phyloP scores from a whole-genome alignment of 1,140 invertebrate species.

The Thrips palmi region DNA sequence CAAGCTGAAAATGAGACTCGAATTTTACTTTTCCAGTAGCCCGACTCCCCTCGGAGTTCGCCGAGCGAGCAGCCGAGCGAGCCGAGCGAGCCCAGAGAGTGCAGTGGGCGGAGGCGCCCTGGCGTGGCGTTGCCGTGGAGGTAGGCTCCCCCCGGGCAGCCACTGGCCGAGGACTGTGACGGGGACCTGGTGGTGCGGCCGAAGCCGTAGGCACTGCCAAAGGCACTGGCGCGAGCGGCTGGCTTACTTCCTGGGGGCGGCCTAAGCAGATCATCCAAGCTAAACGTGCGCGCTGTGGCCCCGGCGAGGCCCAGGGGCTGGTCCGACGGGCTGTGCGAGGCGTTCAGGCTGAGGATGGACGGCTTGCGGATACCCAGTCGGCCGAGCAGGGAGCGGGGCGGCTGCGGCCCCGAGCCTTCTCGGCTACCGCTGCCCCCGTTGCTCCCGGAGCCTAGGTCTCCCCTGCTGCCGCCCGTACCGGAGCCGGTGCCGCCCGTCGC shows the following conservation, averaged over 20 bases:
- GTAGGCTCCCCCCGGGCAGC: no score
- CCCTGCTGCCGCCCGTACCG: slow-evolving; percentile 16
- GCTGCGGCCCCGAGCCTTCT: slow-evolving; percentile 19
- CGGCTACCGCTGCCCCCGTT: slow-evolving; percentile 15
- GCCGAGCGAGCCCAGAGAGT: not conserved
- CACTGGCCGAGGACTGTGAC: no score
- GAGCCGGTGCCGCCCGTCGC: not conserved
- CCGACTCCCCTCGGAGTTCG: not conserved
- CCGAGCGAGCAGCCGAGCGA: no score
- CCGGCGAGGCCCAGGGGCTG: slow-evolving; percentile 31
- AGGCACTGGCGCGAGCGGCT: slow-evolving; percentile 9
- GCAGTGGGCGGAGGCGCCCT: not conserved
- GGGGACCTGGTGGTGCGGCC: no score
- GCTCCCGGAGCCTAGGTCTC: slow-evolving; percentile 4
- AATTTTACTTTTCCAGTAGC: no score
- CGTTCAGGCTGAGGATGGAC: slow-evolving; percentile 51
- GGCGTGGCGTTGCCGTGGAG: not conserved
- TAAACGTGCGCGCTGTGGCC: slow-evolving; percentile 48
- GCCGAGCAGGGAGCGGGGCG: slow-evolving; percentile 43
- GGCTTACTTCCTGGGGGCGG: slow-evolving; percentile 52
- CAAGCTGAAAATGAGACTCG: no score
- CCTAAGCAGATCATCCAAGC: slow-evolving; percentile 63
- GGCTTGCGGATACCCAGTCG: slow-evolving; percentile 62
- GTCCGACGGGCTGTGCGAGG: no score
- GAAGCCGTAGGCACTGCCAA: no score